Conservation (phyloP, 1,140 invertebrate genomes). For the Euura saliciscinereae region DNA sequence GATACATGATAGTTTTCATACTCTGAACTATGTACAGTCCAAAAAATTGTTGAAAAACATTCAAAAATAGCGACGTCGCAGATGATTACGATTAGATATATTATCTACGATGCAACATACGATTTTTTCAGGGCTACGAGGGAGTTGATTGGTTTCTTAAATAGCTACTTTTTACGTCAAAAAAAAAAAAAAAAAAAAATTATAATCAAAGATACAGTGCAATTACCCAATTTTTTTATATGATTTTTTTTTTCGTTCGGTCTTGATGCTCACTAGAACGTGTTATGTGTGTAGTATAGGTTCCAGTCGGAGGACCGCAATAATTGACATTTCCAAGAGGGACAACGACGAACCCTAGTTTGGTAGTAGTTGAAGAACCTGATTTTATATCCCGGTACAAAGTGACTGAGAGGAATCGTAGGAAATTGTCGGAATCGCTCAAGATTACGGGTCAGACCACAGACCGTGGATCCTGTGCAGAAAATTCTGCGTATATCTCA, state of each 20-base stretch:
- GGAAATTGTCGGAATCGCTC: too few species aligned
- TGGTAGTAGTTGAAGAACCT: background rate
- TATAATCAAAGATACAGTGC: background rate
- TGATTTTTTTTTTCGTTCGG: background rate
- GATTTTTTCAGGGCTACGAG: too few species aligned
- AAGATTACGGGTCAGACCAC: too few species aligned
- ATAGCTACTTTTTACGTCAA: background rate
- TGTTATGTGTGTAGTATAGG: too few species aligned
- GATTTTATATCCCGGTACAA: background rate
- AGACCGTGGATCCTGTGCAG: too few species aligned
- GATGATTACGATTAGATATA: too few species aligned
- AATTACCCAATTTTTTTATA: background rate
- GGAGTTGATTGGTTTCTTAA: background rate
- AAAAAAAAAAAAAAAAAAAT: background rate
- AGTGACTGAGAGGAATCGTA: background rate
- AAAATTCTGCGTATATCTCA: too few species aligned
- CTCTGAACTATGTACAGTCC: too few species aligned
- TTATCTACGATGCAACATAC: too few species aligned
- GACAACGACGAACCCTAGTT: background rate
- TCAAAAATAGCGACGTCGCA: too few species aligned
- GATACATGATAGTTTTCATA: too few species aligned
- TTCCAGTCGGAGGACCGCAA: background rate
- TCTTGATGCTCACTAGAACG: background rate
- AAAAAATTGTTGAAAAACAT: too few species aligned
- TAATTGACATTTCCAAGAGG: conserved; percentile 1